Percentiles rank a stretch among this genome's conserved stretches.
Evolutionary conservation across 2,113 vertebrate species (phyloP).

Genomic region (Sorex fumeus): DNA sequence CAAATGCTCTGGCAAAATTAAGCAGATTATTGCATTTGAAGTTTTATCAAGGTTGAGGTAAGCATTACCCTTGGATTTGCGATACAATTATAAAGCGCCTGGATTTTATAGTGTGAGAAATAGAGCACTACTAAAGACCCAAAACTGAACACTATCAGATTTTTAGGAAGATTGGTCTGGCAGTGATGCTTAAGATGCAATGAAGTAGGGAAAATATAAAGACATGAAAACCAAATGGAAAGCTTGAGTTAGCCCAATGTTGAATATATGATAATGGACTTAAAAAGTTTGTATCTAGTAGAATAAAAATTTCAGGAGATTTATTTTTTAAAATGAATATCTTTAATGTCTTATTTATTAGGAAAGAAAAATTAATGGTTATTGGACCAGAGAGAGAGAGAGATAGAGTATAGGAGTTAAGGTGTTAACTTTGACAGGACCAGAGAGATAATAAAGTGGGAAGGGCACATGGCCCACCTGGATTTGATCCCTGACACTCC

Average conservation of each 20-base stretch:
- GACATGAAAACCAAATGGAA: constrained; percentile 35
- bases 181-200: not conserved
- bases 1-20: not conserved
- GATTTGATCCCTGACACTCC: not conserved
- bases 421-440: not conserved
- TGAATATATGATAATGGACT: not conserved
- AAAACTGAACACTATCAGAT: not conserved
- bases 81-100: constrained; percentile 23
- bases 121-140: not conserved
- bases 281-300: not conserved
- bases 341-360: not conserved
- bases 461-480: not conserved
- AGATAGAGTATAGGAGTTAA: not conserved
- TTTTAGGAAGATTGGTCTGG: constrained; percentile 63
- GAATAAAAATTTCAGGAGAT: constrained; percentile 39
- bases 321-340: constrained; percentile 52
- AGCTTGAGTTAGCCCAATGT: not conserved
- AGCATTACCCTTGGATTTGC: not conserved
- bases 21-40: not conserved
- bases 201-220: not conserved
- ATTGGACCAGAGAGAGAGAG: not conserved
- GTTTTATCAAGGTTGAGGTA: not conserved
- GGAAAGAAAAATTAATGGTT: not conserved
- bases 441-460: no score
- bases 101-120: constrained; percentile 41